phyloP scores from a whole-genome alignment of 2,113 vertebrate species.

The Megaptera novaeangliae region DNA sequence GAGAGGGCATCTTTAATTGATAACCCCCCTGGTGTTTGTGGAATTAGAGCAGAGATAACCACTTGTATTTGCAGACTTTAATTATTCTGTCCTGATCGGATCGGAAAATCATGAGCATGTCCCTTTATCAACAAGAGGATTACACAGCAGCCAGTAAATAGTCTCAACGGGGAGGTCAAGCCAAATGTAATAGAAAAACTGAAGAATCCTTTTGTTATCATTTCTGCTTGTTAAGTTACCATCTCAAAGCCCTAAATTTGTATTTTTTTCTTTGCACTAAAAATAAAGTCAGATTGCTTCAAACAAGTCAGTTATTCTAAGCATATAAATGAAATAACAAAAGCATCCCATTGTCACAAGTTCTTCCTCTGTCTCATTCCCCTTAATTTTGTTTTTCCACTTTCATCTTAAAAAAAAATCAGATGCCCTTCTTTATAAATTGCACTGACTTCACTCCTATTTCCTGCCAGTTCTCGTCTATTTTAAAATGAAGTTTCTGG shows the following conservation, averaged over 20 bases:
- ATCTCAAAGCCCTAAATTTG: neutral
- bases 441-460: conserved; percentile 18
- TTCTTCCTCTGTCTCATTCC: neutral
- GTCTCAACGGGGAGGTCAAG: neutral
- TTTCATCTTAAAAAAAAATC: neutral
- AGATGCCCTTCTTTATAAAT: conserved; percentile 23
- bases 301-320: conserved; percentile 24
- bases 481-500: conserved; percentile 47
- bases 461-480: conserved; percentile 22
- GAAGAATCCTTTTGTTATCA: neutral
- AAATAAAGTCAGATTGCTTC: conserved; percentile 7
- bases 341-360: neutral
- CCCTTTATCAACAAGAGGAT: conserved; percentile 12
- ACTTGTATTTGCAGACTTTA: neutral
- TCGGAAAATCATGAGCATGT: neutral
- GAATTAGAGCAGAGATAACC: neutral
- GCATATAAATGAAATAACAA: conserved; percentile 4
- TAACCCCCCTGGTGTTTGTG: neutral
- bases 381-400: conserved; percentile 20
- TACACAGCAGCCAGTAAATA: neutral
- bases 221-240: neutral
- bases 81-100: conserved; percentile 17
- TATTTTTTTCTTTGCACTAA: conserved; percentile 30
- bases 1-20: conserved; percentile 30
- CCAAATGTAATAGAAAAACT: neutral